Evolutionary conservation across 1,140 invertebrate species (phyloP), one percentile per base, ranked within the genome.

Genomic region (Teleogryllus occipitalis): DNA sequence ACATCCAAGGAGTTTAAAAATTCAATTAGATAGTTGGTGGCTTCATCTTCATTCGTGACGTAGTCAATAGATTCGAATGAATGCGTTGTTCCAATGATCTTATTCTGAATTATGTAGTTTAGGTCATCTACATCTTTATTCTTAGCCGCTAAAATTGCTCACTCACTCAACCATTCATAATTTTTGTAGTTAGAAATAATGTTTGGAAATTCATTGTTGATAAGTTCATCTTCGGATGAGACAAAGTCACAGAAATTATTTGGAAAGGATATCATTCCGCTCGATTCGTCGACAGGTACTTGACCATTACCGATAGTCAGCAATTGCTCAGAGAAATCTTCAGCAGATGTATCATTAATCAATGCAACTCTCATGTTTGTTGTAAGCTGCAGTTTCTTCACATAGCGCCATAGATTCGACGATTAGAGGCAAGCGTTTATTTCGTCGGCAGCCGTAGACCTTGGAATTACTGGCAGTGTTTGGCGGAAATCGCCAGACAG

Each of bases 401-500:
- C 80, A 5, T 84, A 39, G 78, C 21, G 46, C 84, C 85, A 86
- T 47, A 87, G 76, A 78, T 46, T 72, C 22, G 83, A 84, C 8
- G 72, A 81, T 83, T 85, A 83, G 2, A 86, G 81, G 82, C 82
- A 85, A 76, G 80, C 82, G 82, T 87, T 86, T 47, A 88, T 76
- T 78, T 83, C 79, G 79, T 83, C 81, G 72, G 80, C 78, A 18
- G 74, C 78, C 76, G 84, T 87, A 81, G 82, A n/a, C n/a, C 82
- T 49, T 79, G 82, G 82, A 81, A 88, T 84, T 10, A 88, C 84
- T 80, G 87, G 85, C 73, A 88, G 81, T 81, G 82, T 86, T 85
- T 87, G 85, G 18, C 85, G 77, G 81, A 88, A 88, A 84, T 87
- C 87, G 72, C 85, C 85, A 72, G 83, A 76, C 14, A 86, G 77